Evolutionary conservation across 1,140 invertebrate species (phyloP), one percentile per base, ranked within the genome.

Genomic region (Heliconius himera): DNA sequence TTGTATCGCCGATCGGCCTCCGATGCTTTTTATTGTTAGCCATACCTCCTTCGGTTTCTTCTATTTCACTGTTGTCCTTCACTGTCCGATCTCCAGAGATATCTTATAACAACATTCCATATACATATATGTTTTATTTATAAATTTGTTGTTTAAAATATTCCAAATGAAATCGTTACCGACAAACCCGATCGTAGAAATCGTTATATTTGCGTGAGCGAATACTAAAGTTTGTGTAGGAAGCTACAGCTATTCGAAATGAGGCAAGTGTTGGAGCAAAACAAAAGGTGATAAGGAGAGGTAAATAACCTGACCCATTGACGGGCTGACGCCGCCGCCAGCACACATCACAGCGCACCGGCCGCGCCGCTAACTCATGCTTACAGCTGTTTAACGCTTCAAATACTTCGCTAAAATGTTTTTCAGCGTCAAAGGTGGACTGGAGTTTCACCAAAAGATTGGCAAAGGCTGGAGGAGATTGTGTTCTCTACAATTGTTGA

Each of bases 241-340:
- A 75, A 75, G 66, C 66, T 66, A 84, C 83, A 82, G 88, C 81
- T 86, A 78, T 86, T 84, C 85, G 82, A 82, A 89, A 86, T 85
- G 87, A 89, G 86, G 84, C 82, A 88, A 88, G 88, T 91, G 90
- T 89, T 90, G 90, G 88, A 91, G 88, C 92, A 91, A 93, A 93
- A 94, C 92, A 94, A 94, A 94, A 94, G 92, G 92, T 93, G 92
- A 94, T 94, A 94, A 94, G 91, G 82, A 90, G 89, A 91, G 92
- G 92, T 93, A 93, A 94, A 94, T 90, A 94, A 93, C 92, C 91
- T 92, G 89, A 89, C 88, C 90, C 90, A 93, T 92, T 92, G 90
- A 90, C 90, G 91, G 88, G 86, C 87, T 88, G 87, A 89, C 88
- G 89, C 80, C 81, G 79, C 79, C 80, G 81, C 84, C 84, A 85